These are phyloP conservation scores for Andrena minutula DNA, from an alignment of 2,888 invertebrate genomes.

Conservation along the genomic window DNA sequence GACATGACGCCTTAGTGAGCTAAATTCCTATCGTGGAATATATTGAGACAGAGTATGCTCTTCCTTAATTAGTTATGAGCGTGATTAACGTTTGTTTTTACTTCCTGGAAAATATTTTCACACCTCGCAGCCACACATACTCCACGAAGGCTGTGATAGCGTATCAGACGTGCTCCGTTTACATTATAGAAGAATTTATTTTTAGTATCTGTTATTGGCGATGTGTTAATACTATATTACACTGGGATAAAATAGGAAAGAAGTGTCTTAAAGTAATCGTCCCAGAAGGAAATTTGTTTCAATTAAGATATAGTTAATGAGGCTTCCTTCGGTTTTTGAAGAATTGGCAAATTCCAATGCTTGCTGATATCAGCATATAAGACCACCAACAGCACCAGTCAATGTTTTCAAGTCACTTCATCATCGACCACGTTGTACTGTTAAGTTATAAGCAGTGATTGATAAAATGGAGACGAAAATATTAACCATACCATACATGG, in stretches of 20 bases:
- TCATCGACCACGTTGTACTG: not conserved
- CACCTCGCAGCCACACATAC: not conserved
- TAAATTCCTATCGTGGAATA: not conserved
- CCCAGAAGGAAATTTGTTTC: no score
- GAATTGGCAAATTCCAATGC: slow-evolving; percentile 20
- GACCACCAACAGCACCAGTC: not conserved
- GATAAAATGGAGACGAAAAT: slow-evolving; percentile 23
- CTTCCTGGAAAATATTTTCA: not conserved
- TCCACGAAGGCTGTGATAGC: not conserved
- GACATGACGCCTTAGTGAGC: not conserved
- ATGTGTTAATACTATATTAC: not conserved
- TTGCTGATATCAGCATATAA: slow-evolving; percentile 28
- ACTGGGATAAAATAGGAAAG: not conserved
- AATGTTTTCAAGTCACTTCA: not conserved
- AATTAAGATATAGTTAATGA: not conserved
- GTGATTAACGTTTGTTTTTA: not conserved
- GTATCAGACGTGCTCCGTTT: not conserved
- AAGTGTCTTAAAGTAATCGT: no score
- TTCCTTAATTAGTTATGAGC: not conserved
- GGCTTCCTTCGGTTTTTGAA: not conserved
- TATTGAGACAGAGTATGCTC: not conserved
- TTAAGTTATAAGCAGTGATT: not conserved
- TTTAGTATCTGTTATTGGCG: not conserved
- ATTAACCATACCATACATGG: not conserved
- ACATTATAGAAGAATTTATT: not conserved